Evolutionary conservation across 2,113 vertebrate species (phyloP).

Genomic region (Indri indri): DNA sequence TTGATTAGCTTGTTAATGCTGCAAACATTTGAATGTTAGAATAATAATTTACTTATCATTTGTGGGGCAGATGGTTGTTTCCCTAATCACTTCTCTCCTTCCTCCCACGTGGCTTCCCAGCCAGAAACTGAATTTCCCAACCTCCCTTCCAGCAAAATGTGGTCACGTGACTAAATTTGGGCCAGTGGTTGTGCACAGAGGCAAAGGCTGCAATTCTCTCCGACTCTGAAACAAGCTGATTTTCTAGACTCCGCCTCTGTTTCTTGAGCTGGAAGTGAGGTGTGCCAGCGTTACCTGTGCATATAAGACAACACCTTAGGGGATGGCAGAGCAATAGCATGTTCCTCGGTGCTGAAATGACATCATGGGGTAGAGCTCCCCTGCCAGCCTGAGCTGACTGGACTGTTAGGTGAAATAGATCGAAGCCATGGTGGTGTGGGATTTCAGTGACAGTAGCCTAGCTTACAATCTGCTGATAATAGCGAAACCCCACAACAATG

Average conservation of each 20-base stretch:
- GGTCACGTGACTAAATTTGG: not conserved
- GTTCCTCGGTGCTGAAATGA: not conserved
- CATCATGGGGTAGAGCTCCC: not conserved
- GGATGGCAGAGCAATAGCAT: rapidly evolving
- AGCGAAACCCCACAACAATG: not conserved
- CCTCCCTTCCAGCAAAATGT: not conserved
- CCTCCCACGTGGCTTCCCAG: not conserved
- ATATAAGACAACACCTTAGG: not conserved
- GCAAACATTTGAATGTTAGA: not conserved
- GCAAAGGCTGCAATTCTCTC: not conserved
- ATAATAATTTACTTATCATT: not conserved
- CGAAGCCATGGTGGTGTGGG: not conserved
- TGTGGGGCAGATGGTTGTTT: not conserved
- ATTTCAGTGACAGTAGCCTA: not conserved
- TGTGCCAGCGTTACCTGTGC: not conserved
- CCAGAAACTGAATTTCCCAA: not conserved
- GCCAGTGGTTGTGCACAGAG: not conserved
- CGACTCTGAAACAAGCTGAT: not conserved
- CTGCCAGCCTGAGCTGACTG: not conserved
- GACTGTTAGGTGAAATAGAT: not conserved
- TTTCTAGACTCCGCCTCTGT: not conserved
- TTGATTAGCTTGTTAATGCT: not conserved
- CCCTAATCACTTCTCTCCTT: not conserved
- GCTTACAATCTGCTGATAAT: not conserved
- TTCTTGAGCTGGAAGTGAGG: not conserved